Evolutionary conservation across 2,113 vertebrate genomes (phyloP), one percentile per base, ranked within the genome.

Genomic region (Cochlearius cochlearius): DNA sequence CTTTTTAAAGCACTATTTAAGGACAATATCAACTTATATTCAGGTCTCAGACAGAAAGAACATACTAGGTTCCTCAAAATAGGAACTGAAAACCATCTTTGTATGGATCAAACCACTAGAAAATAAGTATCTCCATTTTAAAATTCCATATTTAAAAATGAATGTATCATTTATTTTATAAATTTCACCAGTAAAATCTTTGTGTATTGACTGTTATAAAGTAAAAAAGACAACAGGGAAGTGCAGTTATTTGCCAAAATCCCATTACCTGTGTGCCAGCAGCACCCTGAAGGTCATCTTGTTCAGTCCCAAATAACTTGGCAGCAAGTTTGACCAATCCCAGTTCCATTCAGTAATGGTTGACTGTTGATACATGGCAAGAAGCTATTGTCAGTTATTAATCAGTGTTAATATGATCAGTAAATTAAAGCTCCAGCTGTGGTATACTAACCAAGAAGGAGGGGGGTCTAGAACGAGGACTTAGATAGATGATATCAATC

Each of bases 381-480:
- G 84, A 98, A 92, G 93, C 96, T 97, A 98, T 98, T 98, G 98
- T 99, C 99, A 98, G 98, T 99, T 99, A 99, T 99, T 99, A 99
- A 99, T 99, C 98, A 99, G 98, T 98, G 98, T 99, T 99, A 99
- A 99, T 98, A 98, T 97, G 98, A 99, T 98, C 98, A 99, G 98
- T 98, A 99, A 98, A 99, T 99, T 99, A 99, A 98, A 98, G 98
- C 98, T 98, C 98, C 99, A 99, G 98, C 98, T 99, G 98, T 97
- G 97, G 98, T 97, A 98, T 97, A 98, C 98, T 98, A 99, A 99
- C 98, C 98, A 99, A 98, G 97, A 97, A 98, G 98, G 97, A 98
- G 98, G 98, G 98, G 98, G 91, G 95, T 98, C 96, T 98, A 96
- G 96, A 98, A 98, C 94, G 98, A 98, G 98, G 98, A 98, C 98